phyloP scores from a whole-genome alignment of 2,888 invertebrate genomes.

The Drosophila prostipennis region DNA sequence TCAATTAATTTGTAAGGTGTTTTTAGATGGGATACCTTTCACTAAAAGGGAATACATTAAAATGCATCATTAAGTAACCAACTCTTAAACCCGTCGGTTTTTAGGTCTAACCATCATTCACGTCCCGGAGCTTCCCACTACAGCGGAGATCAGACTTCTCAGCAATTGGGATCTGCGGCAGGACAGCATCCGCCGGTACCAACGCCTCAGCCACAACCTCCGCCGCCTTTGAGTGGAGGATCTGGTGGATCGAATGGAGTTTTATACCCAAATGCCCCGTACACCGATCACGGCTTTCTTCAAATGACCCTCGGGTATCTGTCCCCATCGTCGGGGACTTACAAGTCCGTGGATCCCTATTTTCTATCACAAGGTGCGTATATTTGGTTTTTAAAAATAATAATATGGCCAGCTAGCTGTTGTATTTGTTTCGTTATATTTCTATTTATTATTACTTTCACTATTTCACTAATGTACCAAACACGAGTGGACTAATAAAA shows the following conservation, averaged over 20 bases:
- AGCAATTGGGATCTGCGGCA: constrained; percentile 39
- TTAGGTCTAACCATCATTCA: constrained; percentile 52
- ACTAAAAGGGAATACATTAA: no score
- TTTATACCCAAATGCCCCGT: constrained; percentile 82
- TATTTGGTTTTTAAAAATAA: no score
- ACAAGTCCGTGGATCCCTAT: constrained; percentile 90
- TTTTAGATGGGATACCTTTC: no score
- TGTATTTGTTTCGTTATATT: no score
- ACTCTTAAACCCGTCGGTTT: no score
- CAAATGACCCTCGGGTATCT: constrained; percentile 89
- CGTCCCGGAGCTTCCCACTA: constrained; percentile 57
- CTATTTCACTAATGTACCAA: no score
- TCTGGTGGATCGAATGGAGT: constrained; percentile 70
- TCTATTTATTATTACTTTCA: no score
- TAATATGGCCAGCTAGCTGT: no score
- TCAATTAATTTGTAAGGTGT: no score
- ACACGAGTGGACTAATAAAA: no score
- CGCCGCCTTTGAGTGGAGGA: constrained; percentile 42
- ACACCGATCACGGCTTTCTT: constrained; percentile 86
- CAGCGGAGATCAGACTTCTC: constrained; percentile 40
- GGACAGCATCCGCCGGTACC: constrained; percentile 32
- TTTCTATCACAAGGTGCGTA: constrained; percentile 89
- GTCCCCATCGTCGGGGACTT: constrained; percentile 87
- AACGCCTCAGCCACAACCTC: constrained; percentile 43
- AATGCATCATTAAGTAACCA: neutral